These are phyloP conservation scores for Camponotus pennsylvanicus DNA, from an alignment of 1,140 invertebrate genomes.

Conservation along the genomic window DNA sequence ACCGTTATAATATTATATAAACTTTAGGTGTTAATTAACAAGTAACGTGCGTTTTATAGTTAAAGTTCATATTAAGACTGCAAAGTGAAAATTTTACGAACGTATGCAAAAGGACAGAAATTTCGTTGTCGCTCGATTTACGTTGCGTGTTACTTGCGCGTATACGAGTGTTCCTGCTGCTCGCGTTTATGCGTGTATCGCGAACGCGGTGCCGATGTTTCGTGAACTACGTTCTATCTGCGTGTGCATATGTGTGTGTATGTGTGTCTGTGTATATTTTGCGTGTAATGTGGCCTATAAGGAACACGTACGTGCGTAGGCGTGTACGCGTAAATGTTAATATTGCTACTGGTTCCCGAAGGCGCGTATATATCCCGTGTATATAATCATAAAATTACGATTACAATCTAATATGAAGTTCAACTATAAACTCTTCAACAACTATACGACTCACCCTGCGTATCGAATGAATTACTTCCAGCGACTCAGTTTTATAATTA, in stretches of 20 bases:
- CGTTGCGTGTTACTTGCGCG: conserved; percentile 54
- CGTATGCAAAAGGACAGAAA: conserved; percentile 77
- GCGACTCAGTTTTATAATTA: conserved; percentile 63
- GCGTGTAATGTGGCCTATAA: neutral
- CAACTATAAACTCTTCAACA: conserved; percentile 84
- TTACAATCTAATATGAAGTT: conserved; percentile 83
- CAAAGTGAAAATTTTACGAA: conserved; percentile 59
- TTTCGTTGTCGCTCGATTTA: conserved; percentile 81
- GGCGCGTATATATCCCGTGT: neutral
- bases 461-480: conserved; percentile 80
- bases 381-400: conserved; percentile 58
- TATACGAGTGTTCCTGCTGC: neutral
- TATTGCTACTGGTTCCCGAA: conserved; percentile 73
- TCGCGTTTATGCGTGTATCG: neutral
- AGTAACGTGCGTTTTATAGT: conserved; percentile 81
- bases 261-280: neutral
- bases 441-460: conserved; percentile 82
- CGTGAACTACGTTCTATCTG: conserved; percentile 1
- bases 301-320: conserved; percentile 19
- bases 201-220: neutral
- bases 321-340: conserved; percentile 59
- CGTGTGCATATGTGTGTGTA: neutral
- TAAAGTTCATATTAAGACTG: conserved; percentile 81
- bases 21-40: conserved; percentile 83
- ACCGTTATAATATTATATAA: conserved; percentile 78